phyloP scores from a whole-genome alignment of 2,888 invertebrate genomes.

The Drosophila rubida region DNA sequence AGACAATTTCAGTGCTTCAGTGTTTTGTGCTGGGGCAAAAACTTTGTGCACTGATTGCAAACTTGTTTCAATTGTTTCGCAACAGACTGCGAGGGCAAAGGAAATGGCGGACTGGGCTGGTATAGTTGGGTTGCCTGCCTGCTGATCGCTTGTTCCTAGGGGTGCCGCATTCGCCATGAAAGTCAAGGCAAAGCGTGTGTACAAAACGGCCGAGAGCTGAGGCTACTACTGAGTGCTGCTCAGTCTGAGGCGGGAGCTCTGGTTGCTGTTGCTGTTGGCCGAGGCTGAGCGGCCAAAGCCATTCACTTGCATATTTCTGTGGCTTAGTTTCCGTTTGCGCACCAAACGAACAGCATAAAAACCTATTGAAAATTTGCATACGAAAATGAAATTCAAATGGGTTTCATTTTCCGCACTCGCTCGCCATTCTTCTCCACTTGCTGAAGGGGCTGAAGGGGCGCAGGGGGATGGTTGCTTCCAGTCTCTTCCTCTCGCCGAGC shows the following conservation, averaged over 20 bases:
- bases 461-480: too few relatives aligned
- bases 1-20: slow-evolving; percentile 12
- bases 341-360: slow-evolving; percentile 67
- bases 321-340: slow-evolving; percentile 71
- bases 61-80: slow-evolving; percentile 77
- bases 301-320: slow-evolving; percentile 75
- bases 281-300: slow-evolving; percentile 46
- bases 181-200: slow-evolving; percentile 62
- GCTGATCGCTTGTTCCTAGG: slow-evolving; percentile 3
- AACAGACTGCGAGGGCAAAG: slow-evolving; percentile 35
- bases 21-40: slow-evolving; percentile 53
- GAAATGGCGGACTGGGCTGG: slow-evolving; percentile 4
- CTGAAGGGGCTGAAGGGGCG: too few relatives aligned
- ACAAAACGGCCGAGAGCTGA: slow-evolving; percentile 43
- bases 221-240: slow-evolving; percentile 5
- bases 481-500: too few relatives aligned
- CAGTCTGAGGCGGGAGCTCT: slow-evolving; percentile 31
- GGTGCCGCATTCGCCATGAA: slow-evolving; percentile 42
- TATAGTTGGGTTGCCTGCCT: neutral
- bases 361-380: slow-evolving; percentile 76
- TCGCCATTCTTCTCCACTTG: neutral
- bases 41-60: slow-evolving; percentile 77
- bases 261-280: neutral
- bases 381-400: slow-evolving; percentile 76
- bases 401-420: slow-evolving; percentile 50